These are phyloP conservation scores for Neodiprion lecontei DNA, from an alignment of 1,140 invertebrate genomes.

Conservation along the genomic window DNA sequence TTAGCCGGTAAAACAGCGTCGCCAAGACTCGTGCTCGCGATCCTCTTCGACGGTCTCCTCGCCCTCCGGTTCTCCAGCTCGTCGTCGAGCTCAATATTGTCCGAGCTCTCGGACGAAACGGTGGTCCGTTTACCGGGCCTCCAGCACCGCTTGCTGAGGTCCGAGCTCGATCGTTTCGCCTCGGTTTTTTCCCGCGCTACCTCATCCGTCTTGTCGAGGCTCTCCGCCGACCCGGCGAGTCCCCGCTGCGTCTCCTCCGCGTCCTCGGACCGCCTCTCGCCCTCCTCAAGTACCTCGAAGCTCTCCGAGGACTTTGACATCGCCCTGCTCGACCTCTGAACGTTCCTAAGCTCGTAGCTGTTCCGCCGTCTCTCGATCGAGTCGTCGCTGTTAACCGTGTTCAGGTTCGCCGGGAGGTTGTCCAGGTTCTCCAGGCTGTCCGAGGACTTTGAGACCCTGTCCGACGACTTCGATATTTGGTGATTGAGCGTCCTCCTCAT, in stretches of 20 bases:
- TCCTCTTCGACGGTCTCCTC: constrained; percentile 42
- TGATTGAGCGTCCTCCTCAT: constrained; percentile 29
- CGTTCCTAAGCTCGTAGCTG: constrained; percentile 44
- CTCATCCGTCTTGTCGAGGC: constrained; percentile 44
- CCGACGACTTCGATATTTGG: constrained; percentile 43
- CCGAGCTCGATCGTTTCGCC: constrained; percentile 18
- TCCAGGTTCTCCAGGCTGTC: constrained; percentile 52
- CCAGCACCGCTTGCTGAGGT: constrained; percentile 23
- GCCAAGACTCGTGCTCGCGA: constrained; percentile 45
- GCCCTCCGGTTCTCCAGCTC: constrained; percentile 40
- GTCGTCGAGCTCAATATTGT: constrained; percentile 49
- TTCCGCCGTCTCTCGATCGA: constrained; percentile 50
- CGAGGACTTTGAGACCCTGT: constrained; percentile 50
- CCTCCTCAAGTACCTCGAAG: constrained; percentile 45
- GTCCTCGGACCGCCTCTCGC: not conserved
- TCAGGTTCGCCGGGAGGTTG: constrained; percentile 26
- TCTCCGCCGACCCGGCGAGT: constrained; percentile 47
- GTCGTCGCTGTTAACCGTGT: constrained; percentile 39
- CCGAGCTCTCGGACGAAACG: constrained; percentile 53
- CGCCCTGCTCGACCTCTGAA: constrained; percentile 24
- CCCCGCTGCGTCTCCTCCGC: constrained; percentile 32
- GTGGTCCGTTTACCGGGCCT: constrained; percentile 26
- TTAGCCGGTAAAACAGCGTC: constrained; percentile 32
- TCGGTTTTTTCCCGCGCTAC: constrained; percentile 24
- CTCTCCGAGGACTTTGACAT: constrained; percentile 58